phyloP scores from a whole-genome alignment of 1,140 invertebrate genomes.

The Parapsyche elsis region DNA sequence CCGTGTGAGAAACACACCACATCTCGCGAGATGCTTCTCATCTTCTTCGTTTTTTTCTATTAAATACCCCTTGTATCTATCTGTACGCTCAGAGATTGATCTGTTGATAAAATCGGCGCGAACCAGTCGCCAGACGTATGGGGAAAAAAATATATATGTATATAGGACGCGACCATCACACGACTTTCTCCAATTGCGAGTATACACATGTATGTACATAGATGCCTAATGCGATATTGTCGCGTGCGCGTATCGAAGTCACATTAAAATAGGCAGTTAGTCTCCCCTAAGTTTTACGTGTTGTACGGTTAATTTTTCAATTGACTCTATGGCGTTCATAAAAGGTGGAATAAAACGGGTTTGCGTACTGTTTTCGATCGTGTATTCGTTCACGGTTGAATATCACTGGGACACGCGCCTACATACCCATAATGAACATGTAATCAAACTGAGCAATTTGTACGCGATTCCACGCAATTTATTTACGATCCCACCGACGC shows the following conservation, averaged over 20 bases:
- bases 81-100: slow-evolving; percentile 18
- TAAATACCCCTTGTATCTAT: slow-evolving; percentile 11
- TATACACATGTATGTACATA: not conserved
- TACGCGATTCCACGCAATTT: not conserved
- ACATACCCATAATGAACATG: too few relatives aligned
- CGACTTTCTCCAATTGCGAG: not conserved
- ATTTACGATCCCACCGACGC: too few relatives aligned
- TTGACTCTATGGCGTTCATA: slow-evolving; percentile 4
- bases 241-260: not conserved
- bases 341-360: slow-evolving; percentile 14
- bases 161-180: not conserved
- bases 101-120: slow-evolving; percentile 31
- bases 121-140: not conserved
- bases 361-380: not conserved
- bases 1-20: slow-evolving; percentile 26
- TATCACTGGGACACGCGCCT: not conserved
- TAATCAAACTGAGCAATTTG: not conserved
- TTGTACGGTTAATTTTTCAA: slow-evolving; percentile 24
- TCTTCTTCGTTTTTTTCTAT: not conserved
- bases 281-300: not conserved
- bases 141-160: not conserved
- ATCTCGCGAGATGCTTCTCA: not conserved
- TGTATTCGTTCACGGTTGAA: not conserved
- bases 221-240: not conserved
- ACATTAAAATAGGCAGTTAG: not conserved